phyloP scores from a whole-genome alignment of 2,797 vertebrate species.

The Pyrocephalus nanus region DNA sequence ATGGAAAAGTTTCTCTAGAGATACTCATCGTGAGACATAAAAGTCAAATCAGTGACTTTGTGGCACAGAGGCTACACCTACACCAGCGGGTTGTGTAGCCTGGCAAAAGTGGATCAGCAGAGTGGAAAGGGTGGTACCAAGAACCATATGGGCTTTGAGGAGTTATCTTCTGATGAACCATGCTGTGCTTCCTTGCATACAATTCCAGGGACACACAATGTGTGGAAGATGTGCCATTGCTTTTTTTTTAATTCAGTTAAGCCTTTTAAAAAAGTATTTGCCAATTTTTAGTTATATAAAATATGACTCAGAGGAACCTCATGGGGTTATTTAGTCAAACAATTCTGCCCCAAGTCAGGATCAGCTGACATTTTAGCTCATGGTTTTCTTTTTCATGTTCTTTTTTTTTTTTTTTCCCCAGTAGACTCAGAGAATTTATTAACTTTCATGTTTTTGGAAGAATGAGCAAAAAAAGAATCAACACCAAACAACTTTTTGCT shows the following conservation, averaged over 20 bases:
- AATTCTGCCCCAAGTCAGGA: background rate
- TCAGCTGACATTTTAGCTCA: background rate
- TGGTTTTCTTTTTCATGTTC: background rate
- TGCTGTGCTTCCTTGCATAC: background rate
- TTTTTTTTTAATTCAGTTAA: background rate
- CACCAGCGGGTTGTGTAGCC: background rate
- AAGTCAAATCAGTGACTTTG: background rate
- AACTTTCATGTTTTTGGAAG: background rate
- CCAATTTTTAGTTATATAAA: background rate
- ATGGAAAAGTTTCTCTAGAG: background rate
- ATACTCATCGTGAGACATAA: background rate
- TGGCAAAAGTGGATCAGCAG: background rate
- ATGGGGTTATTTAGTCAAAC: background rate
- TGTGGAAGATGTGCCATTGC: background rate
- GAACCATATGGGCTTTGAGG: fast-evolving
- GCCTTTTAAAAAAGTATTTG: background rate
- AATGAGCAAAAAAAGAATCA: background rate
- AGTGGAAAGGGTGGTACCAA: fast-evolving
- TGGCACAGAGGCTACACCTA: background rate
- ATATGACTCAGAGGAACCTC: background rate
- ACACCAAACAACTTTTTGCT: background rate
- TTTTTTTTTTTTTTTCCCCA: background rate
- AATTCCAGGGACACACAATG: background rate
- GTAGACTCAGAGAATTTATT: background rate
- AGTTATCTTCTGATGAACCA: background rate